A percentile compares a stretch with the other conserved stretches of the same genome.
phyloP scores from a whole-genome alignment of 2,113 vertebrate genomes.

The Leptodactylus fuscus region DNA sequence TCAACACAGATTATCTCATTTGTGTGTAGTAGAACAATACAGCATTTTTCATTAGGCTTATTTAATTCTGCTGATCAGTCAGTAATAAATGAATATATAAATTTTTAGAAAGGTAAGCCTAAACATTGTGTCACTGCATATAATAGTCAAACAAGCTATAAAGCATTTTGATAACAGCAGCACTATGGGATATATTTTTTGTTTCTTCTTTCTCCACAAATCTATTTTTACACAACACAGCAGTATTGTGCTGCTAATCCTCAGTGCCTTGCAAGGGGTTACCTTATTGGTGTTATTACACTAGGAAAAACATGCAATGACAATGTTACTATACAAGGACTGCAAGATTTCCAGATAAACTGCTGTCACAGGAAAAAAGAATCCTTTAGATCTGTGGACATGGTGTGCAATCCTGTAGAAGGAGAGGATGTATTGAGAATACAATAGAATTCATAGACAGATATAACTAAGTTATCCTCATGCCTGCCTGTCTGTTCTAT shows the following conservation, averaged over 20 bases:
- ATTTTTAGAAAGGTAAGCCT: slow-evolving; percentile 1
- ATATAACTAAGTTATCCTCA: slow-evolving; percentile 37
- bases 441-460: slow-evolving; percentile 5
- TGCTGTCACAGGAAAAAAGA: background rate
- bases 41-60: background rate
- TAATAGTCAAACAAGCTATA: background rate
- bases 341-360: slow-evolving; percentile 44
- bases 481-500: slow-evolving; percentile 25
- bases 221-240: slow-evolving; percentile 50
- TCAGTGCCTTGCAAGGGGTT: background rate
- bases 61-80: background rate
- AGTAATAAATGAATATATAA: no score
- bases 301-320: slow-evolving; percentile 33
- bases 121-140: background rate
- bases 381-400: background rate
- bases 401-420: background rate
- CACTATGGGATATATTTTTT: slow-evolving; percentile 39
- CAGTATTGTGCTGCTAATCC: slow-evolving; percentile 43
- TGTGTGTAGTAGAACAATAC: background rate
- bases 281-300: slow-evolving; percentile 36
- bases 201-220: slow-evolving; percentile 63
- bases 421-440: slow-evolving; percentile 30
- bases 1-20: background rate
- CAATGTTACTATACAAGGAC: slow-evolving; percentile 31
- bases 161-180: background rate